Conservation (phyloP, 2,888 invertebrate genomes). For the Synanthedon formicaeformis region DNA sequence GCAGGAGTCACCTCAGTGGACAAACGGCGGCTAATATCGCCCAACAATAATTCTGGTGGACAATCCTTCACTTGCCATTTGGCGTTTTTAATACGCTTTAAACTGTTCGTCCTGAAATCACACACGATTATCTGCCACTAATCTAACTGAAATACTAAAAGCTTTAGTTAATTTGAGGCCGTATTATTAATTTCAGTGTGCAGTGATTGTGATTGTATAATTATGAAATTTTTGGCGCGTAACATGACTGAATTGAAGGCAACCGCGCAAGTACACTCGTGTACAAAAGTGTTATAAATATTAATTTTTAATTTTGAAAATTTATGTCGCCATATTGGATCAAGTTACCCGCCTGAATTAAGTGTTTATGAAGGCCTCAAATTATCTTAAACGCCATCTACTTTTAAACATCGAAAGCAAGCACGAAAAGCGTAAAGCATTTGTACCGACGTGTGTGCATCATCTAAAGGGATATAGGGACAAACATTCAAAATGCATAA, state of each 20-base stretch:
- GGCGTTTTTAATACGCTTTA: conserved; percentile 72
- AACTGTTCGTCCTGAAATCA: conserved; percentile 64
- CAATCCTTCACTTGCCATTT: conserved; percentile 76
- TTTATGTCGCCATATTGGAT: too few species aligned
- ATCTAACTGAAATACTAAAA: background rate
- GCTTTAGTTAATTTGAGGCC: background rate
- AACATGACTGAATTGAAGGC: too few species aligned
- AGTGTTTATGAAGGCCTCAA: too few species aligned
- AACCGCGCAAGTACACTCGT: too few species aligned
- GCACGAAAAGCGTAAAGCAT: conserved; percentile 32
- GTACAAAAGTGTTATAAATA: too few species aligned
- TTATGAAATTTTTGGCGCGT: too few species aligned
- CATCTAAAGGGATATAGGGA: conserved; percentile 8
- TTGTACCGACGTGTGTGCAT: conserved; percentile 1
- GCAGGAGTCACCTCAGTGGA: conserved; percentile 84
- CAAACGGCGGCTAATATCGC: conserved; percentile 64
- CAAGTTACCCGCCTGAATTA: too few species aligned
- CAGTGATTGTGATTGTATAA: too few species aligned
- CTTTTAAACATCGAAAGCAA: conserved; percentile 12
- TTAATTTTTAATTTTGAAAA: too few species aligned
- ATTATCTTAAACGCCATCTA: too few species aligned
- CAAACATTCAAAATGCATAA: conserved; percentile 19
- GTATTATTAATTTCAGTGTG: background rate
- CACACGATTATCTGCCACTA: conserved; percentile 2
- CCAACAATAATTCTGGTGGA: conserved; percentile 60